phyloP scores from a whole-genome alignment of 2,888 invertebrate genomes.

The Euzophera pinguis region DNA sequence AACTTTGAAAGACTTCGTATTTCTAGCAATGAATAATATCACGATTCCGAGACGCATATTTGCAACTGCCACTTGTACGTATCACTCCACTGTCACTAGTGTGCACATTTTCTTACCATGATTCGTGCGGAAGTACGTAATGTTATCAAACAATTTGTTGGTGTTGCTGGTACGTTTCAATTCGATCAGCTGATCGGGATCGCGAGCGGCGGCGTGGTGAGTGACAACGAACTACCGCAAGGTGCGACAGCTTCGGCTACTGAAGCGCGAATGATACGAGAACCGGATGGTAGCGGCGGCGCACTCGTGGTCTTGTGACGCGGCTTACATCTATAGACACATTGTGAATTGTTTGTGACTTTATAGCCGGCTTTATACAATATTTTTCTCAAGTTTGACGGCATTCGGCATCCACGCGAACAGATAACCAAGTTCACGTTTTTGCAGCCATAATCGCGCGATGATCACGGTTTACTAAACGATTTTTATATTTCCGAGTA shows the following conservation, averaged over 20 bases:
- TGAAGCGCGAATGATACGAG: constrained; percentile 69
- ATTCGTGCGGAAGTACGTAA: constrained; percentile 38
- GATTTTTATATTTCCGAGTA: constrained; percentile 38
- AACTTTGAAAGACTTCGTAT: background rate
- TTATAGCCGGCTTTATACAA: constrained; percentile 33
- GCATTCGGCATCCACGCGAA: constrained; percentile 62
- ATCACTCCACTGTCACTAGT: constrained; percentile 59
- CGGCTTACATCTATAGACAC: constrained; percentile 49
- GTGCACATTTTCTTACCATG: constrained; percentile 68
- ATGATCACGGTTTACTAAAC: constrained; percentile 53
- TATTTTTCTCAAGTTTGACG: constrained; percentile 64
- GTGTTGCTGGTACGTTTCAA: constrained; percentile 37
- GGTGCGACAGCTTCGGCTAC: constrained; percentile 58
- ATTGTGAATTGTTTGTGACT: background rate
- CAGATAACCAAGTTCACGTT: constrained; percentile 55
- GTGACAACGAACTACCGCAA: constrained; percentile 45
- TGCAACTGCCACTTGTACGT: constrained; percentile 25
- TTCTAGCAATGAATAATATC: background rate
- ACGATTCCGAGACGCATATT: constrained; percentile 8
- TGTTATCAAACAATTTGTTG: constrained; percentile 50
- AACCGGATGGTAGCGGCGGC: constrained; percentile 54
- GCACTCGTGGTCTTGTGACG: constrained; percentile 59
- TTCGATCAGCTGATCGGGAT: constrained; percentile 65
- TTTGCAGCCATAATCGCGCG: constrained; percentile 31
- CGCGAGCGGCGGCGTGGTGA: constrained; percentile 36